Conservation (phyloP, 1,140 invertebrate genomes). For the Reticulitermes speratus region DNA sequence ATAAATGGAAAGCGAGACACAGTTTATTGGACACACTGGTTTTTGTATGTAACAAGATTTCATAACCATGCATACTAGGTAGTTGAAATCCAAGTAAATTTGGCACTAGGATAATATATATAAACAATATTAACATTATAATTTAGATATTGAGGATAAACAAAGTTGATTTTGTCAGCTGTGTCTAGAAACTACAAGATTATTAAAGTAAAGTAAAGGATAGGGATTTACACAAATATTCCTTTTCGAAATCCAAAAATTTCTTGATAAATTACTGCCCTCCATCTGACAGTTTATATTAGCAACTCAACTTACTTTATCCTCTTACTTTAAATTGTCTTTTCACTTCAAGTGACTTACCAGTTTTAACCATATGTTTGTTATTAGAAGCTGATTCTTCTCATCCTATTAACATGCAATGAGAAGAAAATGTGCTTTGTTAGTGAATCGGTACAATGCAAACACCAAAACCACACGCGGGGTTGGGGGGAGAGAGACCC, state of each 20-base stretch:
- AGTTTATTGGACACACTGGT: not conserved
- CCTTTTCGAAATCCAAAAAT: not conserved
- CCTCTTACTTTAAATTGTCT: conserved; percentile 28
- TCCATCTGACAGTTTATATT: not conserved
- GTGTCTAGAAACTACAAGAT: not conserved
- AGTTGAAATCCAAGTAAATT: not conserved
- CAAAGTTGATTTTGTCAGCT: conserved; percentile 21
- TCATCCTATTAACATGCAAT: conserved; percentile 67
- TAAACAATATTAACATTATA: conserved; percentile 27
- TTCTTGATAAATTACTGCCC: not conserved
- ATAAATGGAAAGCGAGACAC: not conserved
- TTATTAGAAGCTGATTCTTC: conserved; percentile 90
- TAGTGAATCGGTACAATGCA: conserved; percentile 34
- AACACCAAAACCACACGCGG: conserved; percentile 31
- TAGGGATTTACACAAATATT: not conserved
- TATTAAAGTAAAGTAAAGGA: not conserved
- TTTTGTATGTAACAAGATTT: not conserved
- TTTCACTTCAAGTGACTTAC: conserved; percentile 58
- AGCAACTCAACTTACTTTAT: conserved; percentile 29
- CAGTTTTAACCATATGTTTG: conserved; percentile 90
- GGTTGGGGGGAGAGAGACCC: not conserved
- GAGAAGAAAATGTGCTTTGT: conserved; percentile 48
- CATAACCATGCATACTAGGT: not conserved
- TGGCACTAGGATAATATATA: not conserved
- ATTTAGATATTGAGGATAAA: conserved; percentile 29